Percentiles rank a stretch among this genome's conserved stretches.
Conservation (phyloP, 2,113 vertebrate genomes). For the Diphyllodes magnificus region DNA sequence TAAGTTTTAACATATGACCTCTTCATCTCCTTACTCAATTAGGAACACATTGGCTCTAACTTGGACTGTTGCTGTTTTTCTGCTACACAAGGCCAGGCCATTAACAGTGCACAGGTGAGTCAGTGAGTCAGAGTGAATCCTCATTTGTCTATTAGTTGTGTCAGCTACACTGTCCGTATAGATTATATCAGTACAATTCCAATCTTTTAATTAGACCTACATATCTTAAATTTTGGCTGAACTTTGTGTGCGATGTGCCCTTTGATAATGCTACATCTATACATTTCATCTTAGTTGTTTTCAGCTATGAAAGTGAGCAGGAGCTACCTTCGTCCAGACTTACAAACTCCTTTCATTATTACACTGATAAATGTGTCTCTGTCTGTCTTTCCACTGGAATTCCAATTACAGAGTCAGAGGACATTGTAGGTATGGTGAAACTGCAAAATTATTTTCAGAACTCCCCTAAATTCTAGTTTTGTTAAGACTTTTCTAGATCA, state of each 20-base stretch:
- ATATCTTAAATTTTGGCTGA: background rate
- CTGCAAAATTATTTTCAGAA: background rate
- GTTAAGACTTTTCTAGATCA: background rate
- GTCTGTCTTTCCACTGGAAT: background rate
- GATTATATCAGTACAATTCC: background rate
- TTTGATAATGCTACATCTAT: background rate
- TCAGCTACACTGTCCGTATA: background rate
- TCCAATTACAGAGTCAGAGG: background rate
- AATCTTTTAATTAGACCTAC: background rate
- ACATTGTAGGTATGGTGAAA: background rate
- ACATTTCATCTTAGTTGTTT: background rate
- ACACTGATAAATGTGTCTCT: background rate
- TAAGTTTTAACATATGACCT: background rate
- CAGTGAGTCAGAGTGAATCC: background rate
- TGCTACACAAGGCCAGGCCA: background rate
- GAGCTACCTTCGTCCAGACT: background rate
- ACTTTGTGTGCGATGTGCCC: background rate
- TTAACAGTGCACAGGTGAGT: rapidly evolving
- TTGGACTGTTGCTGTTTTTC: background rate
- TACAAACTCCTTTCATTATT: background rate
- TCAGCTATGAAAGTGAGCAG: background rate
- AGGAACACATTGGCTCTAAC: background rate
- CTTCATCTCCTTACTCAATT: background rate
- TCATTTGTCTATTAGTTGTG: background rate
- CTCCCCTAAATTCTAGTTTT: background rate